Evolutionary conservation across 2,797 vertebrate genomes (phyloP), one percentile per base, ranked within the genome.

Genomic region (Anniella stebbinsi): DNA sequence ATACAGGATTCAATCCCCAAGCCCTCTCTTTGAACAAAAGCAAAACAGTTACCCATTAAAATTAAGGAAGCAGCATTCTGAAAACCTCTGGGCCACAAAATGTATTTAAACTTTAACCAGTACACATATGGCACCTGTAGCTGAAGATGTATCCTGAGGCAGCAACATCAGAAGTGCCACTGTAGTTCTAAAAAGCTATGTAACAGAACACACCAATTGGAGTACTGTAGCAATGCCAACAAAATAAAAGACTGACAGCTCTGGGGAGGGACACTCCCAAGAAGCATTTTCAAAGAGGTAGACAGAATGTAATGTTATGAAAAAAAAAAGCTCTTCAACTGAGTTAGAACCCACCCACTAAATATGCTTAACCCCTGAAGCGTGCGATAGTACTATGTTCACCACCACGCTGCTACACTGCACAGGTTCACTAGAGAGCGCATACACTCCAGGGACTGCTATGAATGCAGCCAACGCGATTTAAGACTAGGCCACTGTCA

Each of bases 1-100:
- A 94, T 2, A 2, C 91, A 94, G 91, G 90, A 94, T 94, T 94
- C 87, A 91, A 0, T 28, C 41, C 69, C 18, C 60, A 45, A 7
- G 85, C 89, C 82, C 81, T 80, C 93, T 89, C 80, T 28, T 63
- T 6, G 88, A n/a, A 82, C 92, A 92, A 89, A 77, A 23, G 45
- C 17, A 48, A 60, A 36, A n/a, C 33, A 66, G 54, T 1, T 0
- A 85, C 0, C 11, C 36, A 78, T 57, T 54, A 77, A 81, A 38
- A 36, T 15, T 21, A 78, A 41, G 11, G 23, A 77, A 57, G 69
- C 63, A 91, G 70, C 30, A 91, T 85, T 57, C 89, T 92, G 28
- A 91, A 38, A 60, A 84, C 23, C 25, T 5, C 28, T 81, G 87
- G 30, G 0, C 3, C 77, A 88, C 41, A 23, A 84, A 2, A 17